Conservation (phyloP, 2,888 invertebrate species). For the Heteromurus nitidus region DNA sequence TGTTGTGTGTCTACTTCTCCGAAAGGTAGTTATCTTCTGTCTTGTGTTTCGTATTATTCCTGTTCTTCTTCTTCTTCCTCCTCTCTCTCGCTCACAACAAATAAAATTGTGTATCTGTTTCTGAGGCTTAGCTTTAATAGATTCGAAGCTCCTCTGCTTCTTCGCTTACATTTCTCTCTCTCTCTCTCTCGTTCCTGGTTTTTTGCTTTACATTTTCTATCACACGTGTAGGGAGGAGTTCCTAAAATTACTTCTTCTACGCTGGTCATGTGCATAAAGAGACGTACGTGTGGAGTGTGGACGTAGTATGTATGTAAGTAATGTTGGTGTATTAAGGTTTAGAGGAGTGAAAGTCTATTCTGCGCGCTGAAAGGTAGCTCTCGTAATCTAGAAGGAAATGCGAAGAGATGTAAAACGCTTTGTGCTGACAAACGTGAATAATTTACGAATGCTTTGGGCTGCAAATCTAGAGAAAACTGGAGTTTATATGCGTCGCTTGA, state of each 20-base stretch:
- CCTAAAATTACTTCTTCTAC: constrained; percentile 10
- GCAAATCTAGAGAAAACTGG: constrained; percentile 30
- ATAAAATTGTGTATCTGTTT: constrained; percentile 19
- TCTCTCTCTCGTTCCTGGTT: no score
- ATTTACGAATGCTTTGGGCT: constrained; percentile 48
- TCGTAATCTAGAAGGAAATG: constrained; percentile 45
- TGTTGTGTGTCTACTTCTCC: not conserved
- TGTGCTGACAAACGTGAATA: constrained; percentile 52
- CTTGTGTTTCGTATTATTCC: not conserved
- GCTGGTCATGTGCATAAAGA: not conserved
- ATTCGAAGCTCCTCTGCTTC: constrained; percentile 16
- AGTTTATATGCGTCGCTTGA: constrained; percentile 1
- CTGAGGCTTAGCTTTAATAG: constrained; percentile 40
- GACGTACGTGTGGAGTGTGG: not conserved
- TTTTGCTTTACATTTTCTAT: constrained; percentile 1
- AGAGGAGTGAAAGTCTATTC: no score
- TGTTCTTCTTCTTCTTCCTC: not conserved
- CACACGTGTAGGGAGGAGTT: constrained; percentile 13
- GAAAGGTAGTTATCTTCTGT: not conserved
- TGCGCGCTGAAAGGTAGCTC: constrained; percentile 7
- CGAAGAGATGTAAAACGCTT: constrained; percentile 44
- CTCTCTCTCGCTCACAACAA: not conserved
- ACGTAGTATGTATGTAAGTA: not conserved
- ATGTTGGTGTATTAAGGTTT: no score
- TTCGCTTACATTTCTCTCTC: not conserved